Percentiles rank a stretch among this genome's conserved stretches.
Evolutionary conservation across 2,113 vertebrate genomes (phyloP).

Genomic region (Myrmophylax atrothorax): DNA sequence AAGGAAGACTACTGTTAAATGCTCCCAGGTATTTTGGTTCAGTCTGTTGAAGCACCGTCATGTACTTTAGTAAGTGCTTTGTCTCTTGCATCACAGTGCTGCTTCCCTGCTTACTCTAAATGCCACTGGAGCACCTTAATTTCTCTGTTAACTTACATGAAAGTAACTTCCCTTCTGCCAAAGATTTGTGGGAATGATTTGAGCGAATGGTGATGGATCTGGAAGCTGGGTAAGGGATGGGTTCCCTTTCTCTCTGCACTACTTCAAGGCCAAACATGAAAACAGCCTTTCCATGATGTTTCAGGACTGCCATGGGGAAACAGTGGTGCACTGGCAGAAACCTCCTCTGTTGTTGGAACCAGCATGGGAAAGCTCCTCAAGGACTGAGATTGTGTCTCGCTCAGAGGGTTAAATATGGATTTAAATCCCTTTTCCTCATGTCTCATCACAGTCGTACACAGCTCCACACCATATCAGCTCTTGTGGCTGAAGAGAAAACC

Average conservation of each 20-base stretch:
- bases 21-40: not conserved
- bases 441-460: not conserved
- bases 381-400: not conserved
- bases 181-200: not conserved
- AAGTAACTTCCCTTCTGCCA: not conserved
- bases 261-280: not conserved
- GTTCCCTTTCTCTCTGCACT: not conserved
- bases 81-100: not conserved
- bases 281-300: not conserved
- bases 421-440: not conserved
- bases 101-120: not conserved
- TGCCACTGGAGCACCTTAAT: not conserved
- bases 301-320: not conserved
- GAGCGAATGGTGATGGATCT: not conserved
- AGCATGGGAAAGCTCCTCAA: not conserved
- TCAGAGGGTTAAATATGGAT: not conserved
- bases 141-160: not conserved
- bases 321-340: not conserved
- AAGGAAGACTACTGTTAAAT: not conserved
- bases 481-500: not conserved
- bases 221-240: not conserved
- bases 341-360: fast-evolving
- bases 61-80: not conserved
- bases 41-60: not conserved
- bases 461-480: not conserved